Evolutionary conservation across 1,140 invertebrate species (phyloP).

Genomic region (Microplitis demolitor): DNA sequence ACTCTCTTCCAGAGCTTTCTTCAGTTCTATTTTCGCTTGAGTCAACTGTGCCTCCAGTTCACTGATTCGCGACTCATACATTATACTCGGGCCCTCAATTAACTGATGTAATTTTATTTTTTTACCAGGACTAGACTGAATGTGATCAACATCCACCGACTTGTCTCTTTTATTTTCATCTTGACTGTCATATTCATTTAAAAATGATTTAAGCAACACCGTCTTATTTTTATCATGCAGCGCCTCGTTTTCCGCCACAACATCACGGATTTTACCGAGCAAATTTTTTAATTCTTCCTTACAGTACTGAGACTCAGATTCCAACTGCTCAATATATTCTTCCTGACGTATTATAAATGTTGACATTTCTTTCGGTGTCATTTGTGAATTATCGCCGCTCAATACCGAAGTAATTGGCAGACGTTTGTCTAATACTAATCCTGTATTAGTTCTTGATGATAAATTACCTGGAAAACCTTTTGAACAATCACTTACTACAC

Average conservation of each 20-base stretch:
- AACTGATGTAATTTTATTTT: constrained; percentile 57
- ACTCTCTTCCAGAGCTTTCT: constrained; percentile 67
- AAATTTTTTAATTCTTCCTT: constrained; percentile 75
- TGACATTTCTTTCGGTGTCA: constrained; percentile 63
- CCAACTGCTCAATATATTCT: constrained; percentile 82
- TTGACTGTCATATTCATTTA: constrained; percentile 61
- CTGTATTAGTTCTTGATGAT: constrained; percentile 12
- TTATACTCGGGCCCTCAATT: constrained; percentile 71
- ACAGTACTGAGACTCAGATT: constrained; percentile 80
- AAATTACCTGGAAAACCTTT: constrained; percentile 37
- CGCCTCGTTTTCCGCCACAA: constrained; percentile 80
- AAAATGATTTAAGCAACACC: constrained; percentile 65
- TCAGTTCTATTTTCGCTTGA: constrained; percentile 75
- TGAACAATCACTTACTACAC: constrained; percentile 42
- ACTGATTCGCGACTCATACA: constrained; percentile 82
- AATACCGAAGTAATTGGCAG: constrained; percentile 10
- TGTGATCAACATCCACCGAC: constrained; percentile 37
- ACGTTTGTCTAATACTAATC: constrained; percentile 11
- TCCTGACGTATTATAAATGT: constrained; percentile 81
- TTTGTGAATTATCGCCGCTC: constrained; percentile 29
- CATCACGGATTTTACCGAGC: constrained; percentile 79
- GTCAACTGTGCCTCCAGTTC: constrained; percentile 81
- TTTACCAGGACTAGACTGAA: constrained; percentile 39
- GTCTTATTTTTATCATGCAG: constrained; percentile 75
- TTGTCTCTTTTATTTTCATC: constrained; percentile 42